Conservation (phyloP, 2,888 invertebrate genomes). For the Camptogramma bilineatum region DNA sequence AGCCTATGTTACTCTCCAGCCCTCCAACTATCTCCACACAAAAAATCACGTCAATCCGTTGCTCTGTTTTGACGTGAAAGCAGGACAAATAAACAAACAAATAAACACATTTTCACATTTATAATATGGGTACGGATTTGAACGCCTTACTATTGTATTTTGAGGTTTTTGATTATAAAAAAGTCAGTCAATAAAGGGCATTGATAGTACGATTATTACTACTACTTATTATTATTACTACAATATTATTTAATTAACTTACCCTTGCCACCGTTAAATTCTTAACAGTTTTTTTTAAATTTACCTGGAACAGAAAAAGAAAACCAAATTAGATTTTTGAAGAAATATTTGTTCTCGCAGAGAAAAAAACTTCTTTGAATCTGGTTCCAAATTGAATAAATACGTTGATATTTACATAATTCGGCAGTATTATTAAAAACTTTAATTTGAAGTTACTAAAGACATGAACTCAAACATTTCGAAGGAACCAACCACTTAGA, state of each 20-base stretch:
- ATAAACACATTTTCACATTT: no score
- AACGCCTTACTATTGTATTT: no score
- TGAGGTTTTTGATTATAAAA: slow-evolving; percentile 37
- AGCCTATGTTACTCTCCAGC: no score
- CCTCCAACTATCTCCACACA: no score
- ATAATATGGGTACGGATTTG: no score
- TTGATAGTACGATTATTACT: no score
- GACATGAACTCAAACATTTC: slow-evolving; percentile 8
- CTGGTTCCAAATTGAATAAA: background rate
- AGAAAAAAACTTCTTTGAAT: no score
- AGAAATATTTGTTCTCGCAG: background rate
- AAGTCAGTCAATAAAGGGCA: no score
- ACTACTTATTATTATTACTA: no score
- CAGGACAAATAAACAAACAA: no score
- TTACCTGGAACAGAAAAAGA: slow-evolving; percentile 70
- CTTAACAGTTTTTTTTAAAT: slow-evolving; percentile 9
- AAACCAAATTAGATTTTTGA: slow-evolving; percentile 2
- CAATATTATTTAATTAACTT: slow-evolving; percentile 45
- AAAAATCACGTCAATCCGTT: no score
- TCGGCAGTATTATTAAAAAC: background rate
- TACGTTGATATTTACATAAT: background rate
- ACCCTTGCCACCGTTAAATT: slow-evolving; percentile 42
- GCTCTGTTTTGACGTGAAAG: no score
- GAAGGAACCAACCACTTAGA: slow-evolving; percentile 13
- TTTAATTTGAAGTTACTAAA: slow-evolving; percentile 4